These are phyloP conservation scores for Coecobrya sp. DNA, from an alignment of 2,888 invertebrate species.

Conservation along the genomic window DNA sequence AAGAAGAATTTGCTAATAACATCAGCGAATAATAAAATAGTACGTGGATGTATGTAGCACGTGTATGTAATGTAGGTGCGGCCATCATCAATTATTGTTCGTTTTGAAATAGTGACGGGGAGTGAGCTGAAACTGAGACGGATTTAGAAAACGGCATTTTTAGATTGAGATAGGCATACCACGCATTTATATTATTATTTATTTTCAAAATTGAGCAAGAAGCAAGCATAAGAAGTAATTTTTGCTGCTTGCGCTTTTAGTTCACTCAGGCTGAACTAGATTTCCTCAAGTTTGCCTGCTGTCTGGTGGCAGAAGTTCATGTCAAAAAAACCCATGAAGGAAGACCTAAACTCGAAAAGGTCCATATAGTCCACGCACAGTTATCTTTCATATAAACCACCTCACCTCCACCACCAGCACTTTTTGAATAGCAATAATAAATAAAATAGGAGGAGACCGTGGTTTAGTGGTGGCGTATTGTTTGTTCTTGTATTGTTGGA, in stretches of 20 bases:
- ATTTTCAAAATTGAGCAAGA: conserved; percentile 67
- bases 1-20: conserved; percentile 54
- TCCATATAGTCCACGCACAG: conserved; percentile 23
- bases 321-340: conserved; percentile 32
- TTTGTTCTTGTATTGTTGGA: not conserved
- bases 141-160: conserved; percentile 71
- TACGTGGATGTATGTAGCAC: not conserved
- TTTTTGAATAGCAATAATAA: conserved; percentile 11
- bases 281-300: conserved; percentile 52
- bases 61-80: conserved; percentile 61
- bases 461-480: not conserved
- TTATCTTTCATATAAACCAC: conserved; percentile 6
- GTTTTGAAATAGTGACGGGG: conserved; percentile 26
- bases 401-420: conserved; percentile 31
- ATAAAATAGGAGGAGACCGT: conserved; percentile 17
- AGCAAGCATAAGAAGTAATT: conserved; percentile 29
- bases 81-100: conserved; percentile 60
- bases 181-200: conserved; percentile 30
- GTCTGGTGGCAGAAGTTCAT: conserved; percentile 31
- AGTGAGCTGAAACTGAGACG: conserved; percentile 61
- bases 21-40: not conserved
- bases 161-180: conserved; percentile 51
- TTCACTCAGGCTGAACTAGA: conserved; percentile 75
- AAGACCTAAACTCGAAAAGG: conserved; percentile 8
- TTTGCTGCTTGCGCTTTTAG: conserved; percentile 56